phyloP scores from a whole-genome alignment of 2,888 invertebrate genomes.

The Heliconius charithonia region DNA sequence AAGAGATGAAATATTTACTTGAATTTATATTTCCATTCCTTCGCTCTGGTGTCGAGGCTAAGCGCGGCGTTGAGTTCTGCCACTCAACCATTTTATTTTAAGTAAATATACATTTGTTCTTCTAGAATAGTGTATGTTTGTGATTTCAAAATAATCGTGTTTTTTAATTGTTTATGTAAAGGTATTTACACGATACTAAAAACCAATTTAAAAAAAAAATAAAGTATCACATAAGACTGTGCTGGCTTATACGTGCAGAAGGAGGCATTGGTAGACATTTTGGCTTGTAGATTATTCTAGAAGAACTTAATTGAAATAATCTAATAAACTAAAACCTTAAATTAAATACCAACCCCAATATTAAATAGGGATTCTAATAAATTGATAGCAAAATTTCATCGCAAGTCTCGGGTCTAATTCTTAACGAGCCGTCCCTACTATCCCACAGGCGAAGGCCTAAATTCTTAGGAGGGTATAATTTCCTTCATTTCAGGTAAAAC shows the following conservation, averaged over 20 bases:
- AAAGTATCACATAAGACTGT: neutral
- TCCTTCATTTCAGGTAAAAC: constrained; percentile 47
- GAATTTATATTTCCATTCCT: no score
- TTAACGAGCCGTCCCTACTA: constrained; percentile 26
- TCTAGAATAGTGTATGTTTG: no score
- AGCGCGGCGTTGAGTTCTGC: no score
- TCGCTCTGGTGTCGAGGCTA: no score
- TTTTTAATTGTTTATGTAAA: no score
- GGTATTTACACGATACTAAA: no score
- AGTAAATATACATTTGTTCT: no score
- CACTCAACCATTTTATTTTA: no score
- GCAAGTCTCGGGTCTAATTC: constrained; percentile 28
- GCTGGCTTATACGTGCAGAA: neutral
- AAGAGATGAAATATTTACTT: no score
- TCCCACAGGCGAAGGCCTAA: constrained; percentile 44
- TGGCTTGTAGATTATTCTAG: neutral
- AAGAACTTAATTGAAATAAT: neutral
- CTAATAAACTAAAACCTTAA: constrained; percentile 9
- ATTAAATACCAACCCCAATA: constrained; percentile 27
- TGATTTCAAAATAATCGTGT: no score
- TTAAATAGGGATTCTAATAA: constrained; percentile 24
- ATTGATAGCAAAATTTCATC: constrained; percentile 32
- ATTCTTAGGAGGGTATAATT: constrained; percentile 55
- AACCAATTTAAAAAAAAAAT: no score
- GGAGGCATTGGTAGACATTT: neutral